These are phyloP conservation scores for Ennomos fuscantarius DNA, from an alignment of 2,888 invertebrate species.

Conservation along the genomic window DNA sequence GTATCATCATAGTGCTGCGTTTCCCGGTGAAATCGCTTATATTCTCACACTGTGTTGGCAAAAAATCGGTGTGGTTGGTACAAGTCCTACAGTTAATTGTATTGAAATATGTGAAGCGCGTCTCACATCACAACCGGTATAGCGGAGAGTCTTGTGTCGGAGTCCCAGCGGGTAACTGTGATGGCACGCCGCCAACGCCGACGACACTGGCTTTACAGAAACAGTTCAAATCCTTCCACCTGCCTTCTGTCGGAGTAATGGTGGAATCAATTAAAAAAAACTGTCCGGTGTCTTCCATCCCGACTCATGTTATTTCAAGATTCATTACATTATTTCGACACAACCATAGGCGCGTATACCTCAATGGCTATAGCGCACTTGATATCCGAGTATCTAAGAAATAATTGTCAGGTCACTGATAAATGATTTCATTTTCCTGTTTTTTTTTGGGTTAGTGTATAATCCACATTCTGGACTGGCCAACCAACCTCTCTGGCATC, in stretches of 20 bases:
- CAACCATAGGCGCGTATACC: no score
- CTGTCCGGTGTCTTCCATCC: not conserved
- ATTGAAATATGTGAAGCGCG: conserved; percentile 66
- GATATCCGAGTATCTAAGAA: no score
- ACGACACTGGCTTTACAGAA: conserved; percentile 31
- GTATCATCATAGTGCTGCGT: conserved; percentile 69
- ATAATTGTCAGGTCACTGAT: no score
- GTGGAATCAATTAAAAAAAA: conserved; percentile 33
- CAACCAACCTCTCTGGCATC: not conserved
- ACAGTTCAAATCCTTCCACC: conserved; percentile 17
- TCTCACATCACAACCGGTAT: conserved; percentile 50
- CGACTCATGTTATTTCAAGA: conserved; percentile 2
- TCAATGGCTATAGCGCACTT: no score
- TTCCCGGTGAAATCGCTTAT: conserved; percentile 78
- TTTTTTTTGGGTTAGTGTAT: no score
- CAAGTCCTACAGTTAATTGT: conserved; percentile 62
- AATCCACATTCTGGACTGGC: no score
- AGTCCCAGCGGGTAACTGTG: conserved; percentile 52
- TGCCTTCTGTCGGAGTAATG: no score
- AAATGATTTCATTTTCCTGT: no score
- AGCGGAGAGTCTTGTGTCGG: conserved; percentile 50
- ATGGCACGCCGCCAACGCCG: conserved; percentile 72
- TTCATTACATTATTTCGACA: not conserved
- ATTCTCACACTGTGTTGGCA: conserved; percentile 73
- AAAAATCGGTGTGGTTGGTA: conserved; percentile 65